Evolutionary conservation across 2,888 invertebrate genomes (phyloP), one percentile per base, ranked within the genome.

Genomic region (Rhopalosiphum nymphaeae): DNA sequence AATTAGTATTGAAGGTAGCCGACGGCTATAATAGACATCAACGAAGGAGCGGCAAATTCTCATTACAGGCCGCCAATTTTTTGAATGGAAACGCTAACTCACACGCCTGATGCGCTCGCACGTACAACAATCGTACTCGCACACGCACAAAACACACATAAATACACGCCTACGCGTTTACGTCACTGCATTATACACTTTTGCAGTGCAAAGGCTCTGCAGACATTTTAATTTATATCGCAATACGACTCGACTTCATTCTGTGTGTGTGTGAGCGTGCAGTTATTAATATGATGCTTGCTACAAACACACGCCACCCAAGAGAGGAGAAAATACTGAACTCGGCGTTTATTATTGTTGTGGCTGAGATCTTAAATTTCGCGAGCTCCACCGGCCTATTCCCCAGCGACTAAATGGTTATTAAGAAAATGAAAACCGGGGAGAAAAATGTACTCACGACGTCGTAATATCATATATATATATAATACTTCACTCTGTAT

Each of bases 401-500:
- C 93, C 93, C 93, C 46, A 61, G 93, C 36, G 93, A 94, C 90
- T 94, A 90, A 94, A 94, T 49, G 85, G 86, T 90, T 94, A 94
- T 94, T 94, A 94, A 90, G 93, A 94, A 94, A 94, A 94, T 94
- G 93, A 94, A 94, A 94, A 90, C 86, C 36, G 56, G 46, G 86
- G 90, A 86, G 67, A 90, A 90, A 90, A 94, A 94, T 42, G 36
- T 61, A 49, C 78, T 78, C 78, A 78, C 78, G 2, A 78, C 78
- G 78, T 78, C 36, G 36, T 61, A 61, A 61, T 61, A 61, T 61
- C 29, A 53, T 88, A 21, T 44, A 61, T 67, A 67, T 49, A 42
- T 29, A 61, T 11, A 86, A 44, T 57, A 26, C 7, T 25, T 25
- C 13, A 16, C 46, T 25, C 46, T 44, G 56, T 85, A 57, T 90